phyloP scores from a whole-genome alignment of 2,888 invertebrate species.

The Teleogryllus oceanicus region DNA sequence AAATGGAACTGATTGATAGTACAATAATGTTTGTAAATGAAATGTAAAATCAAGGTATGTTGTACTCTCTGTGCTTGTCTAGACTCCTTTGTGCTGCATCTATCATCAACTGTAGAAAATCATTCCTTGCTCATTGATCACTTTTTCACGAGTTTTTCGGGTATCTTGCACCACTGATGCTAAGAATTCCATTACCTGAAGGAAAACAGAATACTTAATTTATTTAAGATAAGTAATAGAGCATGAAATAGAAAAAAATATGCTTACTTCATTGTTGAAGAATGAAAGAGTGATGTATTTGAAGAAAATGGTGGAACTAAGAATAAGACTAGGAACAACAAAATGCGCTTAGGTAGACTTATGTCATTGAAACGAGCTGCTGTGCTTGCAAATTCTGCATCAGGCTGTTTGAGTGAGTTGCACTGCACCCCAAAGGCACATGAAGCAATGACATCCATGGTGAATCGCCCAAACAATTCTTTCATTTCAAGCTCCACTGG shows the following conservation, averaged over 20 bases:
- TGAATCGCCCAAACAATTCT: slow-evolving; percentile 54
- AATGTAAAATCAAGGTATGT: too few relatives aligned
- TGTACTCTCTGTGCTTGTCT: slow-evolving; percentile 28
- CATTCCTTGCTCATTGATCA: slow-evolving; percentile 43
- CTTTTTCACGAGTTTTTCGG: slow-evolving; percentile 36
- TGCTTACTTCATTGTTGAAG: slow-evolving; percentile 39
- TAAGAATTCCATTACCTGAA: slow-evolving; percentile 37
- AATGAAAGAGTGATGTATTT: slow-evolving; percentile 39
- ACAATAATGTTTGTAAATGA: too few relatives aligned
- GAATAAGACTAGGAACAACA: slow-evolving; percentile 38
- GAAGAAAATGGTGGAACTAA: slow-evolving; percentile 37
- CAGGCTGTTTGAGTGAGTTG: slow-evolving; percentile 51
- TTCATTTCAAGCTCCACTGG: slow-evolving; percentile 53
- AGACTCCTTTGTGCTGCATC: slow-evolving; percentile 50
- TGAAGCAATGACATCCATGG: slow-evolving; percentile 56
- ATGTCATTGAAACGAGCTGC: slow-evolving; percentile 39
- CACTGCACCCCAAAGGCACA: slow-evolving; percentile 57
- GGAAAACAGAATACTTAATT: slow-evolving; percentile 28
- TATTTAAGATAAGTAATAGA: slow-evolving; percentile 40
- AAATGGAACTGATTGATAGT: too few relatives aligned
- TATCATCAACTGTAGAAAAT: slow-evolving; percentile 53
- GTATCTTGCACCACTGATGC: slow-evolving; percentile 39
- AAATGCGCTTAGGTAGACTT: slow-evolving; percentile 34
- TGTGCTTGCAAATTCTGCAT: slow-evolving; percentile 51
- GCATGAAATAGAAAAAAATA: slow-evolving; percentile 28